Evolutionary conservation across 2,888 invertebrate species (phyloP), one percentile per base, ranked within the genome.

Genomic region (Aphrophora alni): DNA sequence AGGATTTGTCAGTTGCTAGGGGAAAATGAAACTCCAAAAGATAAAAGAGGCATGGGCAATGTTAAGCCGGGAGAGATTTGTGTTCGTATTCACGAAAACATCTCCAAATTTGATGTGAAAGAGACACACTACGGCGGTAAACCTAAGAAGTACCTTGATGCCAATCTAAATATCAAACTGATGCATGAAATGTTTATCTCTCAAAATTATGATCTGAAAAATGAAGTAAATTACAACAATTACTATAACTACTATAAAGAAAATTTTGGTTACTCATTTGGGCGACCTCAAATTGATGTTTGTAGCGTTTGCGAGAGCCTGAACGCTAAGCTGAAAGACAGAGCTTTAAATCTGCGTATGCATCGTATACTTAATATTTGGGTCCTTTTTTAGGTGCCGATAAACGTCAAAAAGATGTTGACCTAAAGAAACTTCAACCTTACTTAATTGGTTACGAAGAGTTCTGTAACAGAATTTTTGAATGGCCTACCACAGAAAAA

Each of bases 241-340:
- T 80, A 80, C 38, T 38, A 75, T 24, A 75, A 75, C n/a, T 80
- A 75, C 25, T 80, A 75, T 70, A 79, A 74, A 38, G 81, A 84
- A 59, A 86, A 86, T 70, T 85, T 83, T 77, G 80, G 76, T 81
- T 82, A 77, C 68, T 70, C 73, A 26, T 86, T 85, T 83, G 84
- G 84, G 71, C 77, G 84, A 75, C 84, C 83, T 38, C 84, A 85
- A 81, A 83, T 84, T 14, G 85, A 84, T 77, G 84, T 82, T 17
- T 85, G 83, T 79, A 81, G 77, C 27, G 80, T 77, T 26, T 85
- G 84, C 68, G 85, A 85, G 72, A 81, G 82, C 78, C 73, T 84
- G 74, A 76, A 75, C 44, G 80, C 71, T 28, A 85, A 84, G 81
- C 75, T 83, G 78, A 85, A 83, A 81, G 71, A 78, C 28, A 76